Evolutionary conservation across 2,888 invertebrate species (phyloP).

Genomic region (Myathropa florea): DNA sequence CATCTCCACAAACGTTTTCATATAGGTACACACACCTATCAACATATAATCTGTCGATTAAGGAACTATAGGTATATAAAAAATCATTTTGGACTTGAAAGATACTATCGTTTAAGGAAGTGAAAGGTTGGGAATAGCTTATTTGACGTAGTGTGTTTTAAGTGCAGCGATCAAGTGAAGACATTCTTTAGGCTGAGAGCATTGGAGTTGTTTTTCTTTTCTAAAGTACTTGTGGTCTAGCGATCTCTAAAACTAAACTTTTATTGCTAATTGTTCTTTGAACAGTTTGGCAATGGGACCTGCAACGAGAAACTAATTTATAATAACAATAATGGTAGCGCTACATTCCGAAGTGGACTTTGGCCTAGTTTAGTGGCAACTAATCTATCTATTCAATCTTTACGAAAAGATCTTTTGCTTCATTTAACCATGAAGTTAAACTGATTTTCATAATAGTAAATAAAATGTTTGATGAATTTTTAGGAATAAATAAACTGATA

Average conservation of each 20-base stretch:
- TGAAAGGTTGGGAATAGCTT: conserved; percentile 16
- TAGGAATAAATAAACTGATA: too few relatives aligned
- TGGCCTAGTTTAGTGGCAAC: too few relatives aligned
- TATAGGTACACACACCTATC: background rate
- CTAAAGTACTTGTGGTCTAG: background rate
- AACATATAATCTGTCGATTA: background rate
- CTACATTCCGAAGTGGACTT: too few relatives aligned
- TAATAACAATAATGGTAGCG: too few relatives aligned
- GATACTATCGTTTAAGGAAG: conserved; percentile 35
- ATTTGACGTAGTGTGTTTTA: background rate
- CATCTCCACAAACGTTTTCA: background rate
- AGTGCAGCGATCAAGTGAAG: background rate
- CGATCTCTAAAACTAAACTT: background rate
- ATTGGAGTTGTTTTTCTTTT: background rate
- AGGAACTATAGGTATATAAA: background rate
- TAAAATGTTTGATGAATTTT: too few relatives aligned
- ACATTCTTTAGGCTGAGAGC: background rate
- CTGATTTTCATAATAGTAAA: too few relatives aligned
- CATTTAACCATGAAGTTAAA: too few relatives aligned
- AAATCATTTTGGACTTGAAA: background rate
- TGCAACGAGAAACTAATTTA: background rate
- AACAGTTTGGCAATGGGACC: background rate
- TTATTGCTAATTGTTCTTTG: background rate
- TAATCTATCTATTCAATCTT: too few relatives aligned
- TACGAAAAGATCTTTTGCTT: too few relatives aligned